phyloP scores from a whole-genome alignment of 2,113 vertebrate genomes.

The Pedetes capensis region DNA sequence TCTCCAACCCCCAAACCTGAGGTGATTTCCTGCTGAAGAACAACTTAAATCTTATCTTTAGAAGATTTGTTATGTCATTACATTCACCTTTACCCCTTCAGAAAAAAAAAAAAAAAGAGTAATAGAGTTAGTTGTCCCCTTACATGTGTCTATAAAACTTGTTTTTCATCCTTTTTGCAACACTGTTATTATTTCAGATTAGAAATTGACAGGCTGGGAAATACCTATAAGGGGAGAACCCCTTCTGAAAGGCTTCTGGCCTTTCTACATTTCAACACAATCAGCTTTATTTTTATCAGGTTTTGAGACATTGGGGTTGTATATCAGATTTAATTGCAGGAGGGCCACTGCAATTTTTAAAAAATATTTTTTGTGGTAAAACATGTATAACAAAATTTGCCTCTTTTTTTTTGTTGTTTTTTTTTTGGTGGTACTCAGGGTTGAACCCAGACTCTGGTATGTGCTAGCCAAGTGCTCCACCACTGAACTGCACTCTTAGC shows the following conservation, averaged over 20 bases:
- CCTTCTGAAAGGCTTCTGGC: background rate
- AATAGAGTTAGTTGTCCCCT: background rate
- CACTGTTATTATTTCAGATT: background rate
- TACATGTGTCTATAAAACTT: background rate
- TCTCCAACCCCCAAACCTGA: too few relatives aligned
- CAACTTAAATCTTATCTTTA: background rate
- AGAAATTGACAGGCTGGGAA: background rate
- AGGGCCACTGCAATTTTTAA: background rate
- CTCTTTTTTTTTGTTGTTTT: too few relatives aligned
- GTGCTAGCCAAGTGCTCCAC: too few relatives aligned
- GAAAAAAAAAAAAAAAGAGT: too few relatives aligned
- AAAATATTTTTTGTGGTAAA: background rate
- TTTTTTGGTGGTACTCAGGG: too few relatives aligned
- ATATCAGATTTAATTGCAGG: background rate
- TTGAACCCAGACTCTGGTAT: too few relatives aligned
- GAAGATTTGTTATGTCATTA: background rate
- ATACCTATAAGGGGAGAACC: background rate
- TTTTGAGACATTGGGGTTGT: background rate
- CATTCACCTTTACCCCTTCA: background rate
- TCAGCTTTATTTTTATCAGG: background rate
- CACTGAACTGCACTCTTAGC: too few relatives aligned
- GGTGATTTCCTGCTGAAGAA: background rate
- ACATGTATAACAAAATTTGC: background rate
- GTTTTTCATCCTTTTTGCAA: background rate
- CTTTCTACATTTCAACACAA: background rate